Percentiles rank a stretch among this genome's conserved stretches.
Evolutionary conservation across 1,140 invertebrate species (phyloP).

Genomic region (Solenopsis invicta): DNA sequence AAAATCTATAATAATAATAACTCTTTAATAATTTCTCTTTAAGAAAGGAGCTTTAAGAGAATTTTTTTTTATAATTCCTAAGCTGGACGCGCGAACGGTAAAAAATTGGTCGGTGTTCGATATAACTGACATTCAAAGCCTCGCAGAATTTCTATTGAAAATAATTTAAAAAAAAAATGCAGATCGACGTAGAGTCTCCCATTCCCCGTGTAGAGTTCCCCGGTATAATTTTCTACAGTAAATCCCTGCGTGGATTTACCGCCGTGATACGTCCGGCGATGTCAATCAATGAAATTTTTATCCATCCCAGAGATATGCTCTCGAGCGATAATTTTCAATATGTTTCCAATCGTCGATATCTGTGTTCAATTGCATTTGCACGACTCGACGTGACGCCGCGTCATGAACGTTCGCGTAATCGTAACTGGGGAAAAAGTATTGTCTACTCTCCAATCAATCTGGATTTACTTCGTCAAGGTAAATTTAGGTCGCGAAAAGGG

Average conservation of each 20-base stretch:
- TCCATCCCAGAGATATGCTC: constrained; percentile 22
- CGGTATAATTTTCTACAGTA: constrained; percentile 49
- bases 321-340: constrained; percentile 55
- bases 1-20: constrained; percentile 2
- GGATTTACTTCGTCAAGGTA: constrained; percentile 62
- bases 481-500: constrained; percentile 54
- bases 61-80: neutral
- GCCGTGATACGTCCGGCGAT: constrained; percentile 42
- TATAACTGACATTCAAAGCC: constrained; percentile 29
- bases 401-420: constrained; percentile 45
- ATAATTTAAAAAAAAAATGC: constrained; percentile 19
- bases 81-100: neutral
- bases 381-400: constrained; percentile 40
- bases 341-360: constrained; percentile 44
- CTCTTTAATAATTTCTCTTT: no score
- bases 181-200: neutral
- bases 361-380: constrained; percentile 33
- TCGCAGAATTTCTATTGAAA: constrained; percentile 1
- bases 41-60: neutral
- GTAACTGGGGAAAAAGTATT: constrained; percentile 46
- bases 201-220: constrained; percentile 2
- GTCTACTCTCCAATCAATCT: constrained; percentile 57
- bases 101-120: neutral
- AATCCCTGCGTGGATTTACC: constrained; percentile 49
- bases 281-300: constrained; percentile 57